phyloP scores from a whole-genome alignment of 2,797 vertebrate genomes.

The Silurus aristotelis region DNA sequence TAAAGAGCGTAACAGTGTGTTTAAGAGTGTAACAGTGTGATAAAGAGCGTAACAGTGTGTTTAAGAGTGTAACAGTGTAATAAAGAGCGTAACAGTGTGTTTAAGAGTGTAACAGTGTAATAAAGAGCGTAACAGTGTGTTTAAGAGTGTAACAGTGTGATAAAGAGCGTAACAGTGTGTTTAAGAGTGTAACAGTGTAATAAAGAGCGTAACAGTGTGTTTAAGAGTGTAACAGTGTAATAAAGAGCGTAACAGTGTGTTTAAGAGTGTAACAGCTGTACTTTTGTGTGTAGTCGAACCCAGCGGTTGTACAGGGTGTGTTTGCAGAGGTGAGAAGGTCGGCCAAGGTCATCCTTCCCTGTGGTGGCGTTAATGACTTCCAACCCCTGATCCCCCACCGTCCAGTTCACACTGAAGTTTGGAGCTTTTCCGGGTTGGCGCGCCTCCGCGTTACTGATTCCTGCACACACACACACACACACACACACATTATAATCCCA shows the following conservation, averaged over 20 bases:
- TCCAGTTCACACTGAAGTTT: slow-evolving; percentile 95
- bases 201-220: no score
- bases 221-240: no score
- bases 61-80: not conserved
- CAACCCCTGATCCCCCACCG: slow-evolving; percentile 80
- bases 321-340: slow-evolving; percentile 88
- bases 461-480: slow-evolving; percentile 62
- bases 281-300: slow-evolving; percentile 85
- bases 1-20: not conserved
- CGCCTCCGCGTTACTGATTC: slow-evolving; percentile 91
- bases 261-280: slow-evolving; percentile 55
- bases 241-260: no score
- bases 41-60: no score
- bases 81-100: not conserved
- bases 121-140: no score
- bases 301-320: slow-evolving; percentile 87
- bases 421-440: slow-evolving; percentile 92
- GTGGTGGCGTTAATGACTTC: slow-evolving; percentile 91
- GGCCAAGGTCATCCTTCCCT: slow-evolving; percentile 88
- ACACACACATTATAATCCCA: not conserved
- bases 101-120: fast-evolving
- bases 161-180: no score
- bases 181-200: not conserved
- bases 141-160: no score
- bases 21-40: not conserved